Conservation (phyloP, 2,113 vertebrate species). For the Reinhardtius hippoglossoides region DNA sequence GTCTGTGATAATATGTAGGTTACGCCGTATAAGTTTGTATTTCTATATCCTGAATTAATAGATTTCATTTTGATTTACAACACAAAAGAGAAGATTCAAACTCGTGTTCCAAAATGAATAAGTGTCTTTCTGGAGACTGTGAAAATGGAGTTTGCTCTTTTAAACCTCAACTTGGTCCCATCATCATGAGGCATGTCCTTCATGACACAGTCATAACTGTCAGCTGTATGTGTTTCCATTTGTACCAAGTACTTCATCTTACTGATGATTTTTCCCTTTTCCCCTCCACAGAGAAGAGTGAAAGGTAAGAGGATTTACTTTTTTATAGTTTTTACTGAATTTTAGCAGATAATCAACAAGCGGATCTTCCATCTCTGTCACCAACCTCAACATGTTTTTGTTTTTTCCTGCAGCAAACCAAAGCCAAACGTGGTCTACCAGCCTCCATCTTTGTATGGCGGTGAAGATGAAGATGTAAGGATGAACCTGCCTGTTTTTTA, state of each 20-base stretch:
- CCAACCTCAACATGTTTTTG: neutral
- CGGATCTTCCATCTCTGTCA: neutral
- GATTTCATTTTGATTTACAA: neutral
- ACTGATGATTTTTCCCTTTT: constrained; percentile 16
- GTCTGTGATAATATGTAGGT: neutral
- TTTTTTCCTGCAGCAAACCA: constrained; percentile 61
- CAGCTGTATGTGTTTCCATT: no score
- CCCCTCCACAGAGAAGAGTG: constrained; percentile 64
- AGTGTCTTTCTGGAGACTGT: no score
- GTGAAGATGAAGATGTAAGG: constrained; percentile 78
- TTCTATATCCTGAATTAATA: neutral
- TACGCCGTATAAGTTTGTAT: neutral
- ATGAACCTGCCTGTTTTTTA: neutral
- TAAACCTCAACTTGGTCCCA: neutral
- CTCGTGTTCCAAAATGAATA: no score
- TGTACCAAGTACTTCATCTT: neutral
- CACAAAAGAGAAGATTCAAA: neutral
- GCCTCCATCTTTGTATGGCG: constrained; percentile 48
- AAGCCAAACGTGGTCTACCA: constrained; percentile 74
- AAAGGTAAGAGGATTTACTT: constrained; percentile 72
- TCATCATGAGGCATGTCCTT: neutral
- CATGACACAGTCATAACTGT: neutral
- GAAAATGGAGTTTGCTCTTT: no score
- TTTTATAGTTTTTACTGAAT: neutral
- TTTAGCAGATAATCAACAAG: constrained; percentile 6